Evolutionary conservation across 2,888 invertebrate genomes (phyloP), one percentile per base, ranked within the genome.

Genomic region (Sthenelais limicola): DNA sequence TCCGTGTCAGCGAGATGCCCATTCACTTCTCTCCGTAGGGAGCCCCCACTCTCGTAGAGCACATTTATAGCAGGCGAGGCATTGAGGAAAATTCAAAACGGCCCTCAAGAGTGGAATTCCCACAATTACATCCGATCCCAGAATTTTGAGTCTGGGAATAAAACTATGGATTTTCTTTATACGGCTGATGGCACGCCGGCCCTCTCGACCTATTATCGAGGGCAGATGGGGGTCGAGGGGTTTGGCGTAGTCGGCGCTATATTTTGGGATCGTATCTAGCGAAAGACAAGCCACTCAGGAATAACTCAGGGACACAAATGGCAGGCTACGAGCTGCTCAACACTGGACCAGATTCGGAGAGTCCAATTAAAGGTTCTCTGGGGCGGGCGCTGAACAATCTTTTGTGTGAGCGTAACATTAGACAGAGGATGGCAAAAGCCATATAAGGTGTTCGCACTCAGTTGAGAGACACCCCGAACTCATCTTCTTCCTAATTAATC

Each of bases 71-170:
- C 67, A 30, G 21, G 67, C 38, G 15, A 35, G 30, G 67, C 67
- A 48, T 67, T 67, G 67, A 48, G 43, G 71, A 54, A 71, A 71
- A 71, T 51, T 54, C 56, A 30, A 51, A 73, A 73, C 32, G 68
- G 58, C 33, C 38, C 73, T 49, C 68, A 3, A 12, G 73, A 30
- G 73, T 58, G 51, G 28, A 56, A 69, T 73, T 73, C 68, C 21
- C 73, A 54, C 73, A 73, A 73, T 73, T 73, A 73, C 68, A 21
- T 28, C 33, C 68, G 33, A 28, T 28, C 28, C n/a, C 51, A 69
- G 69, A 68, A 73, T 73, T 71, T 66, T 43, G 51, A 49, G 49
- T 67, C 67, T 67, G 67, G 67, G 67, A 67, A 67, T 67, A 48
- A 48, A 67, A 48, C 67, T 67, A 67, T 67, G 48, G 67, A 67